Conservation (phyloP, 2,888 invertebrate species). For the Aleiodes testaceus region DNA sequence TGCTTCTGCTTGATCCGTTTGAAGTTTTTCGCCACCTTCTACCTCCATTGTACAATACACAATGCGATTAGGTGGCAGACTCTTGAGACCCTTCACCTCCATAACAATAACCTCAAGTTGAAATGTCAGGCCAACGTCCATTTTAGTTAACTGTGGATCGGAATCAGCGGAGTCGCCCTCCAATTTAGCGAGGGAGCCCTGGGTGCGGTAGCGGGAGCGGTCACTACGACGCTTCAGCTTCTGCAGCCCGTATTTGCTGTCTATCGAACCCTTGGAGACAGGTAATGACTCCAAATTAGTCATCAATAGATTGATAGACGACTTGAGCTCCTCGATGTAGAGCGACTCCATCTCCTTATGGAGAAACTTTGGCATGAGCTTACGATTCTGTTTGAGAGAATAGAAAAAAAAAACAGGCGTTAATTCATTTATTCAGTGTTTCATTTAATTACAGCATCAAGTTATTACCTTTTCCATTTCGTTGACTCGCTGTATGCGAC, state of each 20-base stretch:
- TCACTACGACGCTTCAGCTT: conserved; percentile 89
- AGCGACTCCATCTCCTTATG: conserved; percentile 99
- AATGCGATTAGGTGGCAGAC: conserved; percentile 96
- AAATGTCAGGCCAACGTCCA: conserved; percentile 98
- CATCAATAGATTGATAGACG: conserved; percentile 98
- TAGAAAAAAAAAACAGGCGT: conserved; percentile 3
- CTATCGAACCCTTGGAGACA: conserved; percentile 97
- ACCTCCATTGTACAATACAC: conserved; percentile 99
- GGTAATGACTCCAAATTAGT: conserved; percentile 99
- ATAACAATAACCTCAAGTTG: conserved; percentile 98
- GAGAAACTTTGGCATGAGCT: conserved; percentile 99
- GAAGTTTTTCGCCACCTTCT: conserved; percentile 98
- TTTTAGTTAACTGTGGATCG: conserved; percentile 96
- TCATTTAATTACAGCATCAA: conserved; percentile 47
- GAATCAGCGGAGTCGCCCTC: conserved; percentile 96
- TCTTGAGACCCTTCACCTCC: conserved; percentile 99
- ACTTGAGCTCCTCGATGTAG: conserved; percentile 98
- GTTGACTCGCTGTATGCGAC: conserved; percentile 95
- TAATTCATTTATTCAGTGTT: conserved; percentile 12
- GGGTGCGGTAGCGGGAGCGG: conserved; percentile 78
- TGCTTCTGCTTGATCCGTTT: conserved; percentile 99
- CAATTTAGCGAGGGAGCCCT: conserved; percentile 92
- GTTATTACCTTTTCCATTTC: conserved; percentile 93
- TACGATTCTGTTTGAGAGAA: conserved; percentile 83
- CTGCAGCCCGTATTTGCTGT: conserved; percentile 97